Evolutionary conservation across 2,797 vertebrate genomes (phyloP).

Genomic region (Ataeniobius toweri): DNA sequence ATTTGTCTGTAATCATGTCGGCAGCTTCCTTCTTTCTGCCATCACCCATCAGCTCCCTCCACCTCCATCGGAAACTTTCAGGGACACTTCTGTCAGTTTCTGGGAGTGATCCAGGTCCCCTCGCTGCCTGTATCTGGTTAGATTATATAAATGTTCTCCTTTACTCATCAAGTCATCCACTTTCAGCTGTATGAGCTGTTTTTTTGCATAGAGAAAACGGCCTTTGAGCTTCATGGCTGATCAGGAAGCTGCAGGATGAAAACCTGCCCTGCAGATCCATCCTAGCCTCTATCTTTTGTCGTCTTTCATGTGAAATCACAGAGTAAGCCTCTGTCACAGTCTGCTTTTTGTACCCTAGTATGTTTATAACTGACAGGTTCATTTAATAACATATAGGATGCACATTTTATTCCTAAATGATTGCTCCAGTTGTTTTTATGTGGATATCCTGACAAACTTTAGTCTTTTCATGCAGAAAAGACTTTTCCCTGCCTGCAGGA

Average conservation of each 20-base stretch:
- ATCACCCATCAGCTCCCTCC: constrained; percentile 15
- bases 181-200: not conserved
- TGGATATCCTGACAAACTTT: not conserved
- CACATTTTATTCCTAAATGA: too few species aligned
- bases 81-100: constrained; percentile 20
- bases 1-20: constrained; percentile 20
- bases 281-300: not conserved
- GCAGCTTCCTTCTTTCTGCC: constrained; percentile 9
- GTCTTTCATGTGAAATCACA: not conserved
- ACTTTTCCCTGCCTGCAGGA: too few species aligned
- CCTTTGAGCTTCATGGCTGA: constrained; percentile 27
- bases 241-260: constrained; percentile 37
- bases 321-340: not conserved
- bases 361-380: not conserved
- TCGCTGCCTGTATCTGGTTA: constrained; percentile 40
- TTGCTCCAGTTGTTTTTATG: not conserved
- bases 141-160: constrained; percentile 46
- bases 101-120: constrained; percentile 19
- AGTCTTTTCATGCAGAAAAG: too few species aligned
- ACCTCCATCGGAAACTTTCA: constrained; percentile 29
- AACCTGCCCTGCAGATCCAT: constrained; percentile 26
- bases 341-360: not conserved
- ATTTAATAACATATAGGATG: not conserved
- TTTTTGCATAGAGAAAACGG: constrained; percentile 22
- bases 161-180: constrained; percentile 7